These are phyloP conservation scores for Tetrapedia diversipes DNA, from an alignment of 2,888 invertebrate genomes.

Conservation along the genomic window DNA sequence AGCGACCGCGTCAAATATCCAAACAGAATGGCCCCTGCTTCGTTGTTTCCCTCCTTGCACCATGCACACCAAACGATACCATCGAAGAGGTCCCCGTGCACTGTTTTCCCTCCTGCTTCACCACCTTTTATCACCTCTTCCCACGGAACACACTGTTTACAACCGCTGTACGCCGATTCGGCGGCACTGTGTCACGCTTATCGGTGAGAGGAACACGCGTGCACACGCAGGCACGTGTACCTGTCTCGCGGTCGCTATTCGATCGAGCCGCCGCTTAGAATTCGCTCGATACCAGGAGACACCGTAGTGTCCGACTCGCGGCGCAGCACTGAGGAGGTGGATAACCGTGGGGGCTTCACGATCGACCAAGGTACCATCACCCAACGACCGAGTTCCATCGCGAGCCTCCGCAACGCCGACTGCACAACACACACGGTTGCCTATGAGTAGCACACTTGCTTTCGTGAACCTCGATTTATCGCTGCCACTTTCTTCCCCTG, in stretches of 20 bases:
- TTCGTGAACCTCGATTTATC: slow-evolving; percentile 24
- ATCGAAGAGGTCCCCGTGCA: slow-evolving; percentile 37
- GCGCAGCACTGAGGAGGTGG: slow-evolving; percentile 39
- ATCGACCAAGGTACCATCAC: slow-evolving; percentile 54
- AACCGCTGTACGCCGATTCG: too few species aligned
- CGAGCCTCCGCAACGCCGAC: slow-evolving; percentile 26
- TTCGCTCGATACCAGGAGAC: slow-evolving; percentile 1
- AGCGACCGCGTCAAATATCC: slow-evolving; percentile 65
- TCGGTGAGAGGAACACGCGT: neutral
- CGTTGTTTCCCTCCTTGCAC: slow-evolving; percentile 56
- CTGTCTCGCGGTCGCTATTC: neutral
- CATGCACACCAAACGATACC: slow-evolving; percentile 55
- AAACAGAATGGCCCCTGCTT: slow-evolving; percentile 57
- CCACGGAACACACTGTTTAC: too few species aligned
- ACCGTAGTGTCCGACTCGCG: neutral
- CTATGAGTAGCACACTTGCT: too few species aligned
- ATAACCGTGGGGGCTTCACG: slow-evolving; percentile 59
- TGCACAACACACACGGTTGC: too few species aligned
- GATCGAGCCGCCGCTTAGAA: neutral
- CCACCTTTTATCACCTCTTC: too few species aligned
- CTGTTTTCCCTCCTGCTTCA: neutral
- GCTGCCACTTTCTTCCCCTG: too few species aligned
- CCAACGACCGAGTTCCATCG: slow-evolving; percentile 59
- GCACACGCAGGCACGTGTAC: neutral
- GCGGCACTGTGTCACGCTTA: neutral